These are phyloP conservation scores for Chauna torquata DNA, from an alignment of 2,113 vertebrate genomes.

Conservation along the genomic window DNA sequence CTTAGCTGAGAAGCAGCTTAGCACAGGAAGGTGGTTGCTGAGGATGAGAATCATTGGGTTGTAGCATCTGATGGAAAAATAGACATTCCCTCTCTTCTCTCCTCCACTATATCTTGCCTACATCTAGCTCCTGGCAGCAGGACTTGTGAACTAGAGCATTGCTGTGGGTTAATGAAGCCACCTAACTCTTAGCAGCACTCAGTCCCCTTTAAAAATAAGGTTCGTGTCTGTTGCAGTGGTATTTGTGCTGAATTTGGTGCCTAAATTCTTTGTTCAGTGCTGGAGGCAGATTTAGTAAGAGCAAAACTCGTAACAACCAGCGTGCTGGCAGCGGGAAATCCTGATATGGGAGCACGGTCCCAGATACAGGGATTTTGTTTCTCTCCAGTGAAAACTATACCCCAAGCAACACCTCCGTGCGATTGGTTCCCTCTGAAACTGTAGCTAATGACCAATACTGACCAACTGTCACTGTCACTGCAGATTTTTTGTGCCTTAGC, in stretches of 20 bases:
- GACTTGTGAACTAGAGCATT: not conserved
- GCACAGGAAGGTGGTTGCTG: not conserved
- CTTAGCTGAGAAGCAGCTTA: not conserved
- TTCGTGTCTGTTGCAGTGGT: not conserved
- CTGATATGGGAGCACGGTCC: not conserved
- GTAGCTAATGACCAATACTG: not conserved
- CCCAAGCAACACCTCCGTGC: not conserved
- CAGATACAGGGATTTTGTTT: not conserved
- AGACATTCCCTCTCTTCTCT: not conserved
- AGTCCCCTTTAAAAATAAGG: not conserved
- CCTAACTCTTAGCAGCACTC: not conserved
- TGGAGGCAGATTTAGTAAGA: not conserved
- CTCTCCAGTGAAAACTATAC: not conserved
- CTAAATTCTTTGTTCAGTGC: not conserved
- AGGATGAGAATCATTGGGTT: not conserved
- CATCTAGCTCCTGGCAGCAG: not conserved
- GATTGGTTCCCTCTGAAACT: not conserved
- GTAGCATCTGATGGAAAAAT: not conserved
- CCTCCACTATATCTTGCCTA: not conserved
- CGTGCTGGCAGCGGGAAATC: not conserved
- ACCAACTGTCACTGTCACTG: not conserved
- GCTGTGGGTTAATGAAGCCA: not conserved
- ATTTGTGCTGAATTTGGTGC: not conserved
- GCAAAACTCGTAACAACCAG: not conserved
- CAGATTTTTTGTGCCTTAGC: not conserved